Evolutionary conservation across 2,888 invertebrate genomes (phyloP).

Genomic region (Hypselothyrea guttata): DNA sequence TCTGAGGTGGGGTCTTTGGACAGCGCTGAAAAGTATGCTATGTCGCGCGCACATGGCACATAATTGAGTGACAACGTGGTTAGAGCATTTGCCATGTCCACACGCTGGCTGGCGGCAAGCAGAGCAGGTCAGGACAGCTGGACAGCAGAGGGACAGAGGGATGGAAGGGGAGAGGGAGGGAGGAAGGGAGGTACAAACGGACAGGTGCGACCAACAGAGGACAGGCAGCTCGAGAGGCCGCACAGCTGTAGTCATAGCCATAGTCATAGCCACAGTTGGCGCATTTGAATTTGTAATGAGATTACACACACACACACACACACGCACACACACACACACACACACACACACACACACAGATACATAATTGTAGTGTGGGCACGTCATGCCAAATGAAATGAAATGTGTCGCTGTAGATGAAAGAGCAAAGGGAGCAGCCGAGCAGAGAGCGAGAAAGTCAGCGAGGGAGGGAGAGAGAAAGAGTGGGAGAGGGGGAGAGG

Average conservation of each 20-base stretch:
- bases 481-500: too few species aligned
- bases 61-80: constrained; percentile 78
- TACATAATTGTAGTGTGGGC: constrained; percentile 4
- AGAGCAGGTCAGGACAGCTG: constrained; percentile 1
- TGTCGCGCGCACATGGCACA: constrained; percentile 68
- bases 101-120: constrained; percentile 7
- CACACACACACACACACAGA: not conserved
- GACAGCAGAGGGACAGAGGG: not conserved
- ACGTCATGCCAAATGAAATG: constrained; percentile 55
- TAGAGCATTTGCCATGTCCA: constrained; percentile 64
- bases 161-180: not conserved
- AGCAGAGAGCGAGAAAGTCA: not conserved
- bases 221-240: constrained; percentile 9
- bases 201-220: not conserved
- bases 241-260: not conserved
- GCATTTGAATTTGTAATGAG: constrained; percentile 77
- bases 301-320: constrained; percentile 36
- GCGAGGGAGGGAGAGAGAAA: not conserved
- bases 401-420: constrained; percentile 45
- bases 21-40: constrained; percentile 72
- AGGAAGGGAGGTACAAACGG: not conserved
- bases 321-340: constrained; percentile 1
- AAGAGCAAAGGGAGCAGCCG: not conserved
- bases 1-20: constrained; percentile 35
- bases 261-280: constrained; percentile 40